Evolutionary conservation across 2,888 invertebrate species (phyloP).

Genomic region (Acleris laterana): DNA sequence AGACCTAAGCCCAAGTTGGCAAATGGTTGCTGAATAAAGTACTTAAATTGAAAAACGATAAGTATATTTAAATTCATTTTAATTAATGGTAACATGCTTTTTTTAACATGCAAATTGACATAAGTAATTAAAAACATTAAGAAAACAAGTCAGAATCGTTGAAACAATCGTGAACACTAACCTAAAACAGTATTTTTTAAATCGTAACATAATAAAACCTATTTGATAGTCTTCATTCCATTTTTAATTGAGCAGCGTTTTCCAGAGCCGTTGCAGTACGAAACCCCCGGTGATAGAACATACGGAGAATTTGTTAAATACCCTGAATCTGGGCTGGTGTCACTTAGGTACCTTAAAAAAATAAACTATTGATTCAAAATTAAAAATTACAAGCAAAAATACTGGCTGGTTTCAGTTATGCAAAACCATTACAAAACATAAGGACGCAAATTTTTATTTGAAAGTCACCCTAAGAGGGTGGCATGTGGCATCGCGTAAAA

Average conservation of each 20-base stretch:
- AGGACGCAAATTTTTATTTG: not conserved
- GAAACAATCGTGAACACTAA: constrained; percentile 29
- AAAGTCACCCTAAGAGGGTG: not conserved
- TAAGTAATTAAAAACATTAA: constrained; percentile 1
- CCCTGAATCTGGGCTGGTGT: constrained; percentile 60
- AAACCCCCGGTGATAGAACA: constrained; percentile 41
- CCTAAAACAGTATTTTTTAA: constrained; percentile 43
- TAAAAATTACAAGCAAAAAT: not conserved
- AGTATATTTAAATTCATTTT: constrained; percentile 25
- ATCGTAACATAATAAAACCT: constrained; percentile 39
- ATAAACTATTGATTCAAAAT: not conserved
- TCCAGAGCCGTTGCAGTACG: constrained; percentile 59
- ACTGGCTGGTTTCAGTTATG: not conserved
- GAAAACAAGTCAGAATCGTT: not conserved
- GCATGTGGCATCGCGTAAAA: not conserved
- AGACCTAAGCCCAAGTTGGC: constrained; percentile 14
- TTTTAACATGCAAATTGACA: not conserved
- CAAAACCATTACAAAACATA: not conserved
- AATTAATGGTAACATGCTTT: constrained; percentile 8
- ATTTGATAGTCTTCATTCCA: constrained; percentile 48
- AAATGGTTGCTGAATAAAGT: constrained; percentile 9
- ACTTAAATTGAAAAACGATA: constrained; percentile 21
- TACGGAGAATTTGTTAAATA: constrained; percentile 55
- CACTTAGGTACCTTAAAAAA: constrained; percentile 57
- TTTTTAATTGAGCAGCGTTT: constrained; percentile 58